A percentile compares a stretch with the other conserved stretches of the same genome.
Evolutionary conservation across 1,140 invertebrate species (phyloP).

Genomic region (Nasonia vitripennis): DNA sequence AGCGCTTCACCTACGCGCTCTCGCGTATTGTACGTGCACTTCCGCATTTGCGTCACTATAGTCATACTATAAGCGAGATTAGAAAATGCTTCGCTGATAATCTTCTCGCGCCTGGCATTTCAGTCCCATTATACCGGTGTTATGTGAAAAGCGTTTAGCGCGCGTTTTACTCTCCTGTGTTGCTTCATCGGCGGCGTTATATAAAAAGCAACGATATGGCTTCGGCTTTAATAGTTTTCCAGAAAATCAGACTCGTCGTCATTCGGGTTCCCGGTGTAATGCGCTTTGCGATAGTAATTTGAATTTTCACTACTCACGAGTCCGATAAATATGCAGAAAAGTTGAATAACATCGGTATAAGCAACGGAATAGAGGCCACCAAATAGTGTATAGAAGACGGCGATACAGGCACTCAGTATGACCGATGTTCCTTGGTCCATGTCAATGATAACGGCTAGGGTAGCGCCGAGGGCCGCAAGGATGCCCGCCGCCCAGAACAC

Average conservation of each 20-base stretch:
- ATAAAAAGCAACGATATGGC: background rate
- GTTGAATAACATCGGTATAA: slow-evolving; percentile 98
- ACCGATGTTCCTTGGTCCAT: slow-evolving; percentile 95
- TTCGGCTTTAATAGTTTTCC: too few relatives aligned
- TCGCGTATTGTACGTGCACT: background rate
- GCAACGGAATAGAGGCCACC: slow-evolving; percentile 98
- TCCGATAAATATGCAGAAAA: slow-evolving; percentile 98
- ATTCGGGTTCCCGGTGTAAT: too few relatives aligned
- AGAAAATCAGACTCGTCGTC: too few relatives aligned
- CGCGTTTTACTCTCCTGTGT: background rate
- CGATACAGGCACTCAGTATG: slow-evolving; percentile 95
- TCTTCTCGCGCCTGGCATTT: background rate
- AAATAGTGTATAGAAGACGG: slow-evolving; percentile 97
- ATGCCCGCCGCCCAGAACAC: slow-evolving; percentile 98
- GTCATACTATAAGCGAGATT: slow-evolving; percentile 7
- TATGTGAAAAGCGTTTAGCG: background rate
- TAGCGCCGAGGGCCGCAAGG: slow-evolving; percentile 95
- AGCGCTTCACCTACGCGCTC: too few relatives aligned
- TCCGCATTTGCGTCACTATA: slow-evolving; percentile 20
- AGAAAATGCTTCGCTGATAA: slow-evolving; percentile 21
- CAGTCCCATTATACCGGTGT: background rate
- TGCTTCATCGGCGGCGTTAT: background rate
- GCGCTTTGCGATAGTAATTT: too few relatives aligned
- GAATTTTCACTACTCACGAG: slow-evolving; percentile 78
- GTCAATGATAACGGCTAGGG: slow-evolving; percentile 96